These are phyloP conservation scores for Pyrrhia umbra DNA, from an alignment of 2,888 invertebrate species.

Conservation along the genomic window DNA sequence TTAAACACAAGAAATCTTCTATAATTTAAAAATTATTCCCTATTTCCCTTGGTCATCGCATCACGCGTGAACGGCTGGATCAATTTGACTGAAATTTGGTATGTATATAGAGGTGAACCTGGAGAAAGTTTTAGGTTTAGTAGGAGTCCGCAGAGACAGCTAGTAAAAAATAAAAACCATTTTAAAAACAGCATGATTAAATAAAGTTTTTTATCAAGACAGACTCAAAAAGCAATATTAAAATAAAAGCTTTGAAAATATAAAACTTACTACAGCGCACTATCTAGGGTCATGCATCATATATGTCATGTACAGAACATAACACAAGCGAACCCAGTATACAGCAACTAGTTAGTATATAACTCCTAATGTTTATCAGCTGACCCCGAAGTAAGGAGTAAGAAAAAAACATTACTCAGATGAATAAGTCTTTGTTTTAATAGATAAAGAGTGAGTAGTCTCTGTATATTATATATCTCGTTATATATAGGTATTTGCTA, in stretches of 20 bases:
- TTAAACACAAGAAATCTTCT: too few species aligned
- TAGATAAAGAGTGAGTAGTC: conserved; percentile 52
- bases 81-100: too few species aligned
- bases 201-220: background rate
- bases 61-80: too few species aligned
- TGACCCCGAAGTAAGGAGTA: conserved; percentile 53
- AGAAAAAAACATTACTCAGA: conserved; percentile 51
- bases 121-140: too few species aligned
- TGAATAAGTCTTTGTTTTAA: conserved; percentile 48
- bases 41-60: too few species aligned
- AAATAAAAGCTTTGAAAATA: background rate
- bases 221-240: background rate
- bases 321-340: conserved; percentile 39
- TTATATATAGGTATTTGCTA: conserved; percentile 2
- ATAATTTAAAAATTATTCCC: too few species aligned
- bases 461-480: conserved; percentile 8
- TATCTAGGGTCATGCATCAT: conserved; percentile 33
- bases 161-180: too few species aligned
- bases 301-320: conserved; percentile 17
- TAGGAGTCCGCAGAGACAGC: too few species aligned
- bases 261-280: background rate
- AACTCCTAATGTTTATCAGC: conserved; percentile 60
- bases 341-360: conserved; percentile 41
- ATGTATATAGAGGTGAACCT: too few species aligned
- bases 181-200: background rate